Evolutionary conservation across 92 coral and sea anemone genomes (phyloP), one percentile per base, ranked within the genome.

Genomic region (Phenganax subtilis): DNA sequence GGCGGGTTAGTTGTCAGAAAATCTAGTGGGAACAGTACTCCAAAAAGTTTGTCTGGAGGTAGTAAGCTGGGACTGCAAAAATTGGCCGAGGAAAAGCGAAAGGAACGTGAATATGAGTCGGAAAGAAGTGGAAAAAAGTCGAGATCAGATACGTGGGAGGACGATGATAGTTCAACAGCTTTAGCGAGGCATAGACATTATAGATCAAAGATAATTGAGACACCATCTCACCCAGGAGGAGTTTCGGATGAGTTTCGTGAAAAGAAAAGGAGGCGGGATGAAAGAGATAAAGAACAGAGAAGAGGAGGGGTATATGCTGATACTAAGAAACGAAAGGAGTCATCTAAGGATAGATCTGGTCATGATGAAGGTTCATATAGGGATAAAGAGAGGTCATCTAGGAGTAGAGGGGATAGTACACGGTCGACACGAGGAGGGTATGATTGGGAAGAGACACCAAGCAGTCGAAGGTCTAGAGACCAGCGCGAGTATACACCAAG

Each of bases 391-490:
- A 82, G 84, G 31, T 63, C 83, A 12, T 79, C 83, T 15, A 79
- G 74, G 25, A 76, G 76, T 17, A 85, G 85, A 51, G 90, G 80
- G 15, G 84, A 84, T 4, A 85, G 90, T 44, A 85, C 80, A 9
- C 84, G 87, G 72, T 88, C 96, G 52, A 90, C 91, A 83, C 86
- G 93, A 59, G 84, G 87, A 3, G 73, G 74, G 1, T 79, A 79
- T 86, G 92, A 94, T 15, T 94, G 98, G 98, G 98, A 94, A 55
- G 98, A 90, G 51, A 94, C 97, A 8, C 98, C 98, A 28, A 85
- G 87, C 71, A 89, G 92, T 14, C 89, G 97, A 28, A 82, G 91
- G 12, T 44, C 81, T 66, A 86, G 70, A 15, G 86, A 88, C 9
- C 96, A 90, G 55, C 88, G 90, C 47, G 85, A 88, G 15, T 84